These are phyloP conservation scores for Notamacropus eugenii DNA, from an alignment of 2,797 vertebrate genomes.

Conservation along the genomic window DNA sequence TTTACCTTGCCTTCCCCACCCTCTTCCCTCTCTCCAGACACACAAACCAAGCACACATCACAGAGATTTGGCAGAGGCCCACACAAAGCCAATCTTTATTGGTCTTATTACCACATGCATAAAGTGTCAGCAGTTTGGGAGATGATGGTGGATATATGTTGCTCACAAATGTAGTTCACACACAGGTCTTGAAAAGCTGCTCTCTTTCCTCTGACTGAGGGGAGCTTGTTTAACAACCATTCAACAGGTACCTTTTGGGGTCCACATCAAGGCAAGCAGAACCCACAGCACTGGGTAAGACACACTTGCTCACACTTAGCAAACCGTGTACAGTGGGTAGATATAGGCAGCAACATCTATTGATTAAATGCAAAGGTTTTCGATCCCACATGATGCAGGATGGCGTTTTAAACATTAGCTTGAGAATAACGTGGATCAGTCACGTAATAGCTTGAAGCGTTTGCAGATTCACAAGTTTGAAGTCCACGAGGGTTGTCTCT, in stretches of 20 bases:
- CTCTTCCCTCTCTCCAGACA: not conserved
- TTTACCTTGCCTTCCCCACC: not conserved
- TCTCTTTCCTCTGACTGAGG: slow-evolving; percentile 68
- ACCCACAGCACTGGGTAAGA: slow-evolving; percentile 78
- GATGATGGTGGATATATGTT: slow-evolving; percentile 59
- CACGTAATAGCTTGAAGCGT: not conserved
- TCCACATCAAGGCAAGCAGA: slow-evolving; percentile 70
- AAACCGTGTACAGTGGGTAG: slow-evolving; percentile 79
- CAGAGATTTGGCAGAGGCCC: not conserved
- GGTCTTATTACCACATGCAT: slow-evolving; percentile 80
- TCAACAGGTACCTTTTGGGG: slow-evolving; percentile 47
- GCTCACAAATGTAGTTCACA: slow-evolving; percentile 76
- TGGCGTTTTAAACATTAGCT: not conserved
- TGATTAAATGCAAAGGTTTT: slow-evolving; percentile 80
- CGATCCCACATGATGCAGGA: not conserved
- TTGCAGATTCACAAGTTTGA: not conserved
- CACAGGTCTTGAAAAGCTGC: slow-evolving; percentile 59
- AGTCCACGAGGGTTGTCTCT: not conserved
- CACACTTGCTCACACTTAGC: slow-evolving; percentile 81
- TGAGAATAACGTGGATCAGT: not conserved
- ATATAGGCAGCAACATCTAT: slow-evolving; percentile 83
- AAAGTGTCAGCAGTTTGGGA: slow-evolving; percentile 83
- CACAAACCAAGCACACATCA: not conserved
- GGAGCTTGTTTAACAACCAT: slow-evolving; percentile 46
- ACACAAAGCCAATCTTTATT: not conserved